A percentile compares a stretch with the other conserved stretches of the same genome.
Evolutionary conservation across 2,797 vertebrate species (phyloP).

Genomic region (Masticophis lateralis): DNA sequence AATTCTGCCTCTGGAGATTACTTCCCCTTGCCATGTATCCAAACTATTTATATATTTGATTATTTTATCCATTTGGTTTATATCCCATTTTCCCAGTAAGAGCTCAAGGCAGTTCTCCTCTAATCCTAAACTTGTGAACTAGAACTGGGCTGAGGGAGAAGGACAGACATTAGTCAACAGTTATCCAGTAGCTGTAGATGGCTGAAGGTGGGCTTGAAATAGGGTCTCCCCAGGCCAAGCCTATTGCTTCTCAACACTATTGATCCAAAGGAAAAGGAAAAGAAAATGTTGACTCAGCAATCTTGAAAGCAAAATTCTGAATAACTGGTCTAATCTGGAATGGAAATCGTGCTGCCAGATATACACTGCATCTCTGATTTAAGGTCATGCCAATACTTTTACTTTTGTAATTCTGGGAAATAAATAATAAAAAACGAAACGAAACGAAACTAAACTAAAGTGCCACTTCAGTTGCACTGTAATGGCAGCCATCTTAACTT

Average conservation of each 20-base stretch:
- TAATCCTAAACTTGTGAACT: not conserved
- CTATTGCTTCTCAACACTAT: not conserved
- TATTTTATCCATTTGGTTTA: not conserved
- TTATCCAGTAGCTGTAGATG: not conserved
- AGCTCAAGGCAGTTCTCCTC: not conserved
- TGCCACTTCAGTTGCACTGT: not conserved
- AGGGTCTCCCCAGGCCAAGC: not conserved
- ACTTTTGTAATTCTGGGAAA: not conserved
- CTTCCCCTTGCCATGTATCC: not conserved
- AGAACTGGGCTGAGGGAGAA: not conserved
- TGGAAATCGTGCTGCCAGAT: not conserved
- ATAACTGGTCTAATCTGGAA: not conserved
- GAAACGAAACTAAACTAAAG: no score
- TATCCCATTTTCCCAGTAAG: not conserved
- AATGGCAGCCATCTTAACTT: not conserved
- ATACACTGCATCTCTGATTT: not conserved
- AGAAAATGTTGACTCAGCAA: not conserved
- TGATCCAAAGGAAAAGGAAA: not conserved
- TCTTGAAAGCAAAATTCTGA: not conserved
- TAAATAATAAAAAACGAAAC: no score
- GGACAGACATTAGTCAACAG: not conserved
- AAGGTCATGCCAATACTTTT: not conserved
- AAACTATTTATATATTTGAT: not conserved
- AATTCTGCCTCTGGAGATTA: not conserved
- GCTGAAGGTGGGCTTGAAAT: no score